Base-by-base conservation (phyloP, 2,113 vertebrate genomes). In the Hemichromis elongatus region DNA sequence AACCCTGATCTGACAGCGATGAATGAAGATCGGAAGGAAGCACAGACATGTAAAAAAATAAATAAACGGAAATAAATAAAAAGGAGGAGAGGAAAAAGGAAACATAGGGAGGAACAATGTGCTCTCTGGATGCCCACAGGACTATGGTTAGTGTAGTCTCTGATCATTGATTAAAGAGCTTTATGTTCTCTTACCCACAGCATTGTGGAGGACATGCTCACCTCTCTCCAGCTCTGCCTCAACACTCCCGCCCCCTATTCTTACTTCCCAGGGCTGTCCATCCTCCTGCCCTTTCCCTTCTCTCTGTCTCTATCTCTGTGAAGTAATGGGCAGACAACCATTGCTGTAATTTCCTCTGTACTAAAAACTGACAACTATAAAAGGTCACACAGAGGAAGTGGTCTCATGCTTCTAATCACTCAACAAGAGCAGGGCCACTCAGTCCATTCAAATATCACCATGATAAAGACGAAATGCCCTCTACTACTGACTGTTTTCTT, bases 91-190 rank as follows among this genome's bases (percentile, higher is more conserved):
- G 73, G n/a, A 21, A 56, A 75, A 26, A 7, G 40, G 57, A 57
- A 53, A 40, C 59, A 56, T 4, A 35, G 80, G 30, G 19, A 59
- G 66, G 28, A 56, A 47, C 40, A 61, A 50, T 24, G 42, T 84
- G 56, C 21, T 94, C 86, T 86, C 35, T 91, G 81, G 85, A 86
- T 90, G 52, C 90, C 84, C 86, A 45, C n/a, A 86, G 90, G 90
- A 90, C 63, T 47, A 81, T 88, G 45, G 85, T 89, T 90, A 89
- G 85, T 70, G 83, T 82, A 84, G 90, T 83, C 66, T 90, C 83
- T 93, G 90, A 94, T 95, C 92, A 94, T 89, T 96, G 94, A 96
- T 96, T 95, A 95, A 93, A 94, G 88, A 91, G 82, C 81, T 93
- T 86, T 90, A 92, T 91, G 90, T 92, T 94, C 92, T 92, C 87